These are phyloP conservation scores for Meghimatium bilineatum DNA, from an alignment of 2,888 invertebrate genomes.

Conservation along the genomic window DNA sequence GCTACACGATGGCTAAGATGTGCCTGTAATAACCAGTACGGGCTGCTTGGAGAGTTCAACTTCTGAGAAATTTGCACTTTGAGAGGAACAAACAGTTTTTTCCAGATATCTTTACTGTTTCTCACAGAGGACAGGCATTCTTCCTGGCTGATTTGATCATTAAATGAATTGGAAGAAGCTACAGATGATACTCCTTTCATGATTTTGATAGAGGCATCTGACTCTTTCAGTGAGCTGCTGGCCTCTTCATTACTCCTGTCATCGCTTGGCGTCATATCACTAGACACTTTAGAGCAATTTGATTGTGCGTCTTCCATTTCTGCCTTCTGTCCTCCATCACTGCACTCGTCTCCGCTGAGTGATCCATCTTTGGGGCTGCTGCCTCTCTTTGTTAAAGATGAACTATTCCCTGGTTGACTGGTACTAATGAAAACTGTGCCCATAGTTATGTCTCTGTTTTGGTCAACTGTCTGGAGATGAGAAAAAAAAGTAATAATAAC, in stretches of 20 bases:
- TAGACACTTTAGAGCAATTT: slow-evolving; percentile 53
- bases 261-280: slow-evolving; percentile 75
- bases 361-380: slow-evolving; percentile 47
- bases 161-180: slow-evolving; percentile 41
- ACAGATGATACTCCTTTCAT: slow-evolving; percentile 34
- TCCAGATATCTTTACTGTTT: slow-evolving; percentile 38
- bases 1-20: slow-evolving; percentile 43
- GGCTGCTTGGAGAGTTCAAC: slow-evolving; percentile 14
- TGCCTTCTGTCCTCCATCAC: slow-evolving; percentile 39
- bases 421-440: slow-evolving; percentile 32
- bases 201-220: slow-evolving; percentile 48
- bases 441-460: slow-evolving; percentile 29
- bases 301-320: slow-evolving; percentile 51
- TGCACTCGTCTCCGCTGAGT: slow-evolving; percentile 47
- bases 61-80: slow-evolving; percentile 33
- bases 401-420: slow-evolving; percentile 9
- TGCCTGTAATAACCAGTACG: slow-evolving; percentile 51
- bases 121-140: slow-evolving; percentile 13
- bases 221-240: slow-evolving; percentile 76
- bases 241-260: slow-evolving; percentile 68
- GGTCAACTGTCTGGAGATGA: background rate
- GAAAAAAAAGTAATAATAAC: background rate
- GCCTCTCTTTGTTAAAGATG: slow-evolving; percentile 27
- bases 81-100: slow-evolving; percentile 49
- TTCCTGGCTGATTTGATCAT: slow-evolving; percentile 28